phyloP scores from a whole-genome alignment of 2,797 vertebrate species.

The Gorsachius magnificus region DNA sequence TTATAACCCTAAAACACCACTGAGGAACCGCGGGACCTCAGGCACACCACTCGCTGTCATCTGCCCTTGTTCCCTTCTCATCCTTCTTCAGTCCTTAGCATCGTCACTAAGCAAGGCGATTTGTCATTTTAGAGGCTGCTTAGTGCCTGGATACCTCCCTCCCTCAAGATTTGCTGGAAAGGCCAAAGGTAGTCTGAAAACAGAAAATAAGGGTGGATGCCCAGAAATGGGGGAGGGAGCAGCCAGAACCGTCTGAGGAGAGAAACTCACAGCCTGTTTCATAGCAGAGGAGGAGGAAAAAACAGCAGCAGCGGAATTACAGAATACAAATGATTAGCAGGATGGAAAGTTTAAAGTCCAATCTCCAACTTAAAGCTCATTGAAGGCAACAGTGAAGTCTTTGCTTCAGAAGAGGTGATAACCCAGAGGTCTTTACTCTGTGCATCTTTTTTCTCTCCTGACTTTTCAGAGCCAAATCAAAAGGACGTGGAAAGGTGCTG shows the following conservation, averaged over 20 bases:
- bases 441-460: not conserved
- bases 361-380: not conserved
- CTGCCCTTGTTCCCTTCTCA: not conserved
- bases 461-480: not conserved
- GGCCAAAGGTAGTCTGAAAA: not conserved
- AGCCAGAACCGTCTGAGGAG: not conserved
- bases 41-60: not conserved
- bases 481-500: not conserved
- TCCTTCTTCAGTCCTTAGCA: not conserved
- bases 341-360: not conserved
- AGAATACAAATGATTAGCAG: not conserved
- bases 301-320: not conserved
- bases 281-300: not conserved
- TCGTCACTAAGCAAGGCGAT: not conserved
- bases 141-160: not conserved
- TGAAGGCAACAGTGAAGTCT: not conserved
- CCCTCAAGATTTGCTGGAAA: not conserved
- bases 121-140: not conserved
- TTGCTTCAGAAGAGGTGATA: not conserved
- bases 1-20: not conserved
- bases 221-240: not conserved
- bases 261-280: not conserved
- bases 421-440: not conserved
- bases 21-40: accelerated
- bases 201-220: not conserved